phyloP scores from a whole-genome alignment of 2,888 invertebrate genomes.

The Bedellia somnulentella region DNA sequence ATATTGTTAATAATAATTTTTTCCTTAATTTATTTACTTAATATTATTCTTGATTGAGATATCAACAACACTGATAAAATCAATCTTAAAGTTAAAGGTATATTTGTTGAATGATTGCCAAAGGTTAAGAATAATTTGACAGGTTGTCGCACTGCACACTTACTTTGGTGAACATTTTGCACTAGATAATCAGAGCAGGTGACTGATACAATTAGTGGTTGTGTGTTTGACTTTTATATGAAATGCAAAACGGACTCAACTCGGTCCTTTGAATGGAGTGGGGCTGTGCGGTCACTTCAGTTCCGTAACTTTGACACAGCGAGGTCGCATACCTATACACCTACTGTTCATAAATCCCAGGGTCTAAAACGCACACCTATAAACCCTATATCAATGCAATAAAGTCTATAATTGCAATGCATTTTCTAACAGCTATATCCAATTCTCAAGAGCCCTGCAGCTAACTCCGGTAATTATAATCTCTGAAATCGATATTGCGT shows the following conservation, averaged over 20 bases:
- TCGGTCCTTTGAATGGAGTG: conserved; percentile 32
- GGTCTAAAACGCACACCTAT: too few relatives aligned
- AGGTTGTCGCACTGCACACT: conserved; percentile 15
- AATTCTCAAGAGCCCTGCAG: conserved; percentile 22
- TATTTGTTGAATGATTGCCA: not conserved
- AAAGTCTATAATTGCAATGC: too few relatives aligned
- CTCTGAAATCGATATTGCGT: conserved; percentile 16
- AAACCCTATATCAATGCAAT: conserved; percentile 1
- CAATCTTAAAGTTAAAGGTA: not conserved
- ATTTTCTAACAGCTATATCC: conserved; percentile 11
- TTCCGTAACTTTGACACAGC: conserved; percentile 60
- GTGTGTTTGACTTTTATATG: conserved; percentile 53
- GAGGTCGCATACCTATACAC: conserved; percentile 45
- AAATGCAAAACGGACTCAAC: conserved; percentile 49
- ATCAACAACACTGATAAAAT: too few relatives aligned
- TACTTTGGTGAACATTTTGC: conserved; percentile 60
- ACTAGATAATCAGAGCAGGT: conserved; percentile 49
- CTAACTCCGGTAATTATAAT: conserved; percentile 14
- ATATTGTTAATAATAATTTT: too few relatives aligned
- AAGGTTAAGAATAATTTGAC: conserved; percentile 3
- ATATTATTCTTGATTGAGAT: too few relatives aligned
- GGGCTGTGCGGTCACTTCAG: conserved; percentile 49
- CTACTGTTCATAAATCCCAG: too few relatives aligned
- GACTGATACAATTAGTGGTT: conserved; percentile 54
- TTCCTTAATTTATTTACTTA: too few relatives aligned